Conservation (phyloP, 2,888 invertebrate species). For the Copidosoma aretas region DNA sequence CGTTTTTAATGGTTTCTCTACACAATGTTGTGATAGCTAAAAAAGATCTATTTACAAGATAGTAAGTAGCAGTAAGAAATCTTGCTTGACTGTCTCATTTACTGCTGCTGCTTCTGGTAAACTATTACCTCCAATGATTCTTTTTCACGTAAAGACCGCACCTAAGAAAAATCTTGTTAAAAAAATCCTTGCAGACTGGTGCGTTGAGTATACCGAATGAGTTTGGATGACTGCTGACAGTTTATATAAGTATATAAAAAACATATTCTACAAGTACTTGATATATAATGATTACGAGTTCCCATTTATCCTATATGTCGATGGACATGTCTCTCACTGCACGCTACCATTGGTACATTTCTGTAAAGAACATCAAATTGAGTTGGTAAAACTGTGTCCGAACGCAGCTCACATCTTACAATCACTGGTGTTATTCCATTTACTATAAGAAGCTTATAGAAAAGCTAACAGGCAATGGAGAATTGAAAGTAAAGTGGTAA, state of each 20-base stretch:
- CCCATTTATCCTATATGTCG: slow-evolving; percentile 45
- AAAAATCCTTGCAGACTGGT: slow-evolving; percentile 43
- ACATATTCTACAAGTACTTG: slow-evolving; percentile 32
- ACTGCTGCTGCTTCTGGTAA: slow-evolving; percentile 46
- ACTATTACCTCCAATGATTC: slow-evolving; percentile 44
- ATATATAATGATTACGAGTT: slow-evolving; percentile 14
- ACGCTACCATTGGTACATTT: slow-evolving; percentile 43
- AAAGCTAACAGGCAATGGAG: neutral
- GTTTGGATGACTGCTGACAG: slow-evolving; percentile 47
- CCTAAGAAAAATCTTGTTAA: slow-evolving; percentile 47
- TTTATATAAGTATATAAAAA: slow-evolving; percentile 45
- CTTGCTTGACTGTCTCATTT: slow-evolving; percentile 48
- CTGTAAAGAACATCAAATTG: slow-evolving; percentile 37
- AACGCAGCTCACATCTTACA: slow-evolving; percentile 24
- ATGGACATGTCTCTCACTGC: slow-evolving; percentile 46
- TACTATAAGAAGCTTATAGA: slow-evolving; percentile 3
- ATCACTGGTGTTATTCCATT: slow-evolving; percentile 3
- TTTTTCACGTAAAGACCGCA: slow-evolving; percentile 44
- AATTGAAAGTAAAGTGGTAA: slow-evolving; percentile 1
- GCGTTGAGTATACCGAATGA: slow-evolving; percentile 42
- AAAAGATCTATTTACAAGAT: slow-evolving; percentile 43
- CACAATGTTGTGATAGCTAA: slow-evolving; percentile 47
- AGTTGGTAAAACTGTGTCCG: slow-evolving; percentile 8
- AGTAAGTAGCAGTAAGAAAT: slow-evolving; percentile 48
- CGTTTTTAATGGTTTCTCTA: slow-evolving; percentile 47